A percentile compares a stretch with the other conserved stretches of the same genome.
Conservation (phyloP, 2,888 invertebrate species). For the Amitus sp. region DNA sequence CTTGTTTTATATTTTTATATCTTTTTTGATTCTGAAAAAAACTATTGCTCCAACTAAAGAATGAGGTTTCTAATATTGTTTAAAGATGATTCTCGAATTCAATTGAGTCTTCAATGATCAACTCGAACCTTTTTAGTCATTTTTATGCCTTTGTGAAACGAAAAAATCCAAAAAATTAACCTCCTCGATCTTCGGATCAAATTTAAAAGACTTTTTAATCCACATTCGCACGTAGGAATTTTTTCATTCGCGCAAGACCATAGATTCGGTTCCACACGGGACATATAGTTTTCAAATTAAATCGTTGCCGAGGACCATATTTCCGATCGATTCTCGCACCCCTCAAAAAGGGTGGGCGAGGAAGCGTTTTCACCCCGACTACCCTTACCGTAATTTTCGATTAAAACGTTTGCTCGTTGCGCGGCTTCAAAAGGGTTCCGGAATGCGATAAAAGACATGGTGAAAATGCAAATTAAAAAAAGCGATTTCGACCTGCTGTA, state of each 20-base stretch:
- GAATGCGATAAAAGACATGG: too few relatives aligned
- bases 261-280: slow-evolving; percentile 28
- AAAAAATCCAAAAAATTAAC: too few relatives aligned
- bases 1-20: too few relatives aligned
- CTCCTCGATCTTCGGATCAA: too few relatives aligned
- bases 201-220: slow-evolving; percentile 35
- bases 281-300: slow-evolving; percentile 36
- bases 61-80: too few relatives aligned
- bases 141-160: too few relatives aligned
- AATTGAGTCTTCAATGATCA: too few relatives aligned
- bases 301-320: slow-evolving; percentile 28
- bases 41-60: too few relatives aligned
- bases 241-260: slow-evolving; percentile 22
- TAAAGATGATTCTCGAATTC: too few relatives aligned
- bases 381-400: background rate
- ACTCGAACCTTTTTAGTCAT: too few relatives aligned
- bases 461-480: too few relatives aligned
- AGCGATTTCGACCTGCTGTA: slow-evolving; percentile 1
- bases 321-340: slow-evolving; percentile 23
- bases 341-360: slow-evolving; percentile 2
- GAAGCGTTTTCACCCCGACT: background rate
- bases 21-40: too few relatives aligned
- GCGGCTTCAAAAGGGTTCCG: background rate
- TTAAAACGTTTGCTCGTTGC: background rate
- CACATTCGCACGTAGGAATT: slow-evolving; percentile 27